Evolutionary conservation across 1,140 invertebrate genomes (phyloP).

Genomic region (Papilio dardanus): DNA sequence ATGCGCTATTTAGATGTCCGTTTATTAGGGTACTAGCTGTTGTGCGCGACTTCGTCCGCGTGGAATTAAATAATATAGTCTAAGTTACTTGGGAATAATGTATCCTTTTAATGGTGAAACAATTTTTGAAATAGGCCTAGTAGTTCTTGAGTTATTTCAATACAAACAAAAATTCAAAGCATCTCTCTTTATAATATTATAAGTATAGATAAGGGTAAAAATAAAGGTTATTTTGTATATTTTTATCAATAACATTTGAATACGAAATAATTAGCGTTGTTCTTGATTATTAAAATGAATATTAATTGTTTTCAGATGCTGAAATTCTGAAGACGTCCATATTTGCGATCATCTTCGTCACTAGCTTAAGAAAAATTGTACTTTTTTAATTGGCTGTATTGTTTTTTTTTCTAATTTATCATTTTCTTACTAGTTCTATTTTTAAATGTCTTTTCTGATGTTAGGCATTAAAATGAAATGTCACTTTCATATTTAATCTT

Average conservation of each 20-base stretch:
- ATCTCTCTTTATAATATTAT: no score
- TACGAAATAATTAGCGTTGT: neutral
- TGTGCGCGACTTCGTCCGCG: no score
- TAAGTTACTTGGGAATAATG: no score
- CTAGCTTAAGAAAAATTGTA: slow-evolving; percentile 62
- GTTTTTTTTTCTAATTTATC: neutral
- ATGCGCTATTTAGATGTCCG: no score
- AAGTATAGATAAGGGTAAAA: no score
- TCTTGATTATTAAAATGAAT: neutral
- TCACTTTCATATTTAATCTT: neutral
- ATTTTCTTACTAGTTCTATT: neutral
- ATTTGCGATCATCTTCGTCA: slow-evolving; percentile 58
- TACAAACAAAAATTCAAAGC: no score
- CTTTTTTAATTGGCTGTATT: slow-evolving; percentile 42
- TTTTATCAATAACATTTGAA: neutral
- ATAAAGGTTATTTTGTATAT: neutral
- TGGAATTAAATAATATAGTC: no score
- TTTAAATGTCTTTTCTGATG: neutral
- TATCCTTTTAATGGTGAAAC: no score
- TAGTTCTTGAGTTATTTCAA: no score
- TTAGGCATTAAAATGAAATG: neutral
- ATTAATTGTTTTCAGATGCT: slow-evolving; percentile 59
- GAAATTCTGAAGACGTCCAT: slow-evolving; percentile 69
- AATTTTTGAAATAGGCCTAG: no score
- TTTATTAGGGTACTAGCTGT: no score